Evolutionary conservation across 2,888 invertebrate genomes (phyloP).

Genomic region (Furcula furcula): DNA sequence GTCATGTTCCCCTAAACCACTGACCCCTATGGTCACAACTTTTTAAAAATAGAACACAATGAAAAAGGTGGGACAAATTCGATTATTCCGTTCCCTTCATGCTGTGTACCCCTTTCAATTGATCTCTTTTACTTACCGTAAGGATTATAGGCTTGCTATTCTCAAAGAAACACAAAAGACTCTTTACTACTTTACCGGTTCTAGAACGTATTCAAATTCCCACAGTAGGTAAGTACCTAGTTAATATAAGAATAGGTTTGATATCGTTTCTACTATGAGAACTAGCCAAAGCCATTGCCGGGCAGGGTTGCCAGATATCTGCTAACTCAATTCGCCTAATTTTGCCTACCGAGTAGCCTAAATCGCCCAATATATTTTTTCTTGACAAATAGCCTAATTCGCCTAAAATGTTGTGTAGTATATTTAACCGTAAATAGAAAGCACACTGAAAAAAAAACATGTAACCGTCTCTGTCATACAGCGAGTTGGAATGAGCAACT

Average conservation of each 20-base stretch:
- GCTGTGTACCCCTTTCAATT: slow-evolving; percentile 37
- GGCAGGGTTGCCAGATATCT: no score
- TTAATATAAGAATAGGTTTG: neutral
- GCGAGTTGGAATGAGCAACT: no score
- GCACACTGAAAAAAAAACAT: no score
- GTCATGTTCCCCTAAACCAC: slow-evolving; percentile 18
- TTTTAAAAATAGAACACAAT: slow-evolving; percentile 7
- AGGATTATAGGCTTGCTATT: slow-evolving; percentile 44
- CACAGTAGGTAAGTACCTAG: slow-evolving; percentile 25
- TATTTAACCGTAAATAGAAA: no score
- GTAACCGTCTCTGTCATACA: no score
- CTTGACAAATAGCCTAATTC: no score
- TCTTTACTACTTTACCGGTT: slow-evolving; percentile 55
- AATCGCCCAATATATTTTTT: no score
- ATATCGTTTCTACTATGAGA: neutral
- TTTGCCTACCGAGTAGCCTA: no score
- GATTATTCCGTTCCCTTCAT: slow-evolving; percentile 26
- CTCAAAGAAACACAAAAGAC: slow-evolving; percentile 51
- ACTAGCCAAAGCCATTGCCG: neutral
- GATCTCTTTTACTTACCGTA: slow-evolving; percentile 38
- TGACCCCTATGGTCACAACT: slow-evolving; percentile 26
- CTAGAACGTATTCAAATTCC: slow-evolving; percentile 38
- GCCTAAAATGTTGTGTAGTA: no score
- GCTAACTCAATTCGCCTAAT: no score
- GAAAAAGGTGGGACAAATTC: slow-evolving; percentile 11